Evolutionary conservation across 2,113 vertebrate genomes (phyloP).

Genomic region (Riparia riparia): DNA sequence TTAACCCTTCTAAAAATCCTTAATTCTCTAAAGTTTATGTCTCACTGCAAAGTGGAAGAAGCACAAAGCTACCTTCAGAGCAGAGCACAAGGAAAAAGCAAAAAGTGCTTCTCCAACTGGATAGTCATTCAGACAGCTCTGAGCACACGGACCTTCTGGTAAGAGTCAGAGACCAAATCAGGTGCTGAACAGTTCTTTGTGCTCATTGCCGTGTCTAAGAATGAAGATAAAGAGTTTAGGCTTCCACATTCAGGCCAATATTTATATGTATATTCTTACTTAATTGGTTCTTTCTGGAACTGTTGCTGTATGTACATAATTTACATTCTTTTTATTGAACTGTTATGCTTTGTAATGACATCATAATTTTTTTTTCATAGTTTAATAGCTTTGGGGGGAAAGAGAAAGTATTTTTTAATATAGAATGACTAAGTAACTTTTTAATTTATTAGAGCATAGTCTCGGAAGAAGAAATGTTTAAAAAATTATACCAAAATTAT

Average conservation of each 20-base stretch:
- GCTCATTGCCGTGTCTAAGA: not conserved
- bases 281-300: not conserved
- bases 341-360: not conserved
- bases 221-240: not conserved
- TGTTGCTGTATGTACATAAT: not conserved
- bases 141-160: conserved; percentile 88
- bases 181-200: not conserved
- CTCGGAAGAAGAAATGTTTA: too few species aligned
- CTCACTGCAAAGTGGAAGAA: conserved; percentile 50
- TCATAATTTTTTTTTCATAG: not conserved
- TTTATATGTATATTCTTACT: not conserved
- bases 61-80: conserved; percentile 25
- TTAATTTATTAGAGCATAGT: too few species aligned
- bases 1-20: too few species aligned
- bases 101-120: conserved; percentile 81
- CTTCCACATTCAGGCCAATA: not conserved
- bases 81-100: conserved; percentile 72
- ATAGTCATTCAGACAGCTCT: conserved; percentile 89
- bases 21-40: too few species aligned
- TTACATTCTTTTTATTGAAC: not conserved
- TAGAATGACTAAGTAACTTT: too few species aligned
- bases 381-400: not conserved
- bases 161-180: conserved; percentile 49
- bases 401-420: too few species aligned
- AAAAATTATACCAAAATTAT: too few species aligned